These are phyloP conservation scores for Scaptomyza montana DNA, from an alignment of 1,140 invertebrate species.

Conservation along the genomic window DNA sequence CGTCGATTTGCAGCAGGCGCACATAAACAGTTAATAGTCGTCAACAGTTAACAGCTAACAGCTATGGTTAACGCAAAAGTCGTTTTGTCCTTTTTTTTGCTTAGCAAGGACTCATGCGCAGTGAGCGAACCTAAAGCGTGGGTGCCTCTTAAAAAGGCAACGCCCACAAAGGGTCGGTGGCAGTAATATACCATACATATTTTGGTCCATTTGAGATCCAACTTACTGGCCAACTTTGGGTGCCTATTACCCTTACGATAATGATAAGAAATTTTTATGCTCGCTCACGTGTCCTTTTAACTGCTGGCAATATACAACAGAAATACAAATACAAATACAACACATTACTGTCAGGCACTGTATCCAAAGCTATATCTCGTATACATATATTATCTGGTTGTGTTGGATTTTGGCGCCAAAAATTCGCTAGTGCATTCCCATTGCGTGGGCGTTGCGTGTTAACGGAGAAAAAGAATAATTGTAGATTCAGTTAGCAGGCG, in stretches of 20 bases:
- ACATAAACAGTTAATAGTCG: conserved; percentile 29
- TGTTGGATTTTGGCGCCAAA: conserved; percentile 61
- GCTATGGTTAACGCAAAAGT: background rate
- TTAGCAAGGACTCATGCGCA: conserved; percentile 59
- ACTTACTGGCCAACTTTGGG: conserved; percentile 77
- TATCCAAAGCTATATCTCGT: background rate
- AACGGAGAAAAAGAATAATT: conserved; percentile 80
- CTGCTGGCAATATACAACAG: conserved; percentile 6
- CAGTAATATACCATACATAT: background rate
- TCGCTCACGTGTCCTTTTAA: conserved; percentile 33
- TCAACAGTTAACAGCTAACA: background rate
- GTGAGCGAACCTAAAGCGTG: background rate
- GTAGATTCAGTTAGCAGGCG: conserved; percentile 78
- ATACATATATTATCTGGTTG: conserved; percentile 62
- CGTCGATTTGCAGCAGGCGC: conserved; percentile 71
- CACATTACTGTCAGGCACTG: conserved; percentile 7
- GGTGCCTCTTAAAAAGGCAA: background rate
- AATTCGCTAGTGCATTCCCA: conserved; percentile 18
- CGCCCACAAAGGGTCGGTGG: conserved; percentile 12
- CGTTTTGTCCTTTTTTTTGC: conserved; percentile 12
- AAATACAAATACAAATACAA: background rate
- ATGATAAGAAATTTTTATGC: conserved; percentile 83
- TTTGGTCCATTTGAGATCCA: conserved; percentile 53
- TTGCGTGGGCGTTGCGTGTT: conserved; percentile 74
- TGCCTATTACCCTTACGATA: conserved; percentile 82